Percentiles rank a stretch among this genome's conserved stretches.
Conservation (phyloP, 2,888 invertebrate species). For the Therioaphis trifolii region DNA sequence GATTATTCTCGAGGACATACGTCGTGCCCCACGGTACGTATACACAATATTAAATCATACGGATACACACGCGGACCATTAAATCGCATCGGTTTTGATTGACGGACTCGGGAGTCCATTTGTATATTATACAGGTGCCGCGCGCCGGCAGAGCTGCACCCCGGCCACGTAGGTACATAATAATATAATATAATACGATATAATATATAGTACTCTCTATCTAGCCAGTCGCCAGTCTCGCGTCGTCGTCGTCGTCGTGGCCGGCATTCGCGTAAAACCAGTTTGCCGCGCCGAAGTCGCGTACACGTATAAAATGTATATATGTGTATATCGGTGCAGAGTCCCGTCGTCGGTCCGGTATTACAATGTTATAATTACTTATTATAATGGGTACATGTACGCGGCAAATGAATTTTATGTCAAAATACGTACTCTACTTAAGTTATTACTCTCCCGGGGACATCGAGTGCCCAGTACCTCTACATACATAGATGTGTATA, state of each 20-base stretch:
- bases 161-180: no score
- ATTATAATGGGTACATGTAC: background rate
- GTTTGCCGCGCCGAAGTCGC: constrained; percentile 16
- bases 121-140: background rate
- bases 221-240: no score
- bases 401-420: constrained; percentile 8
- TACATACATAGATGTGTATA: background rate
- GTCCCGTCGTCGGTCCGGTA: constrained; percentile 4
- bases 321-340: no score
- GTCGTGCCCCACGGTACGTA: no score
- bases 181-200: no score
- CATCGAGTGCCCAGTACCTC: background rate
- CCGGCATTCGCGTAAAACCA: constrained; percentile 12
- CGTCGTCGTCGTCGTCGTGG: no score
- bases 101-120: constrained; percentile 5
- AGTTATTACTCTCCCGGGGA: constrained; percentile 2
- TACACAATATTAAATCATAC: no score
- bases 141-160: no score
- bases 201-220: no score
- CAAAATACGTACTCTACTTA: background rate
- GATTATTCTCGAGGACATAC: no score
- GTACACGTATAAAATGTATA: no score
- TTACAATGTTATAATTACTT: constrained; percentile 6
- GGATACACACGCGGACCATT: background rate
- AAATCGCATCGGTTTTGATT: constrained; percentile 20